phyloP scores from a whole-genome alignment of 2,888 invertebrate species.

The Agrochola circellaris region DNA sequence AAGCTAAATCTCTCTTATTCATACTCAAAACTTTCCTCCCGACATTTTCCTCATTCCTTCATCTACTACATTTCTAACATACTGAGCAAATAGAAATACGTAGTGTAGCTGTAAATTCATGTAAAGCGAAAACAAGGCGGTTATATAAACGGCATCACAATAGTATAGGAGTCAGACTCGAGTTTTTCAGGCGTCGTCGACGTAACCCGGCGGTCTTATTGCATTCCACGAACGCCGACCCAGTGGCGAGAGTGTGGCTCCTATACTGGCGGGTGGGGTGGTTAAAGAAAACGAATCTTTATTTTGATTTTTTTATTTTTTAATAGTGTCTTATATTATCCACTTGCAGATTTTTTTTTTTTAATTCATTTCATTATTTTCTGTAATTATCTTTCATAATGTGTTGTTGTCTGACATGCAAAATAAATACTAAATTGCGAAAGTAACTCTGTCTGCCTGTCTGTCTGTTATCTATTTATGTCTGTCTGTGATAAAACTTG shows the following conservation, averaged over 20 bases:
- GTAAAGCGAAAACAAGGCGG: slow-evolving; percentile 46
- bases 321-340: too few species aligned
- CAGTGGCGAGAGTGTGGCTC: slow-evolving; percentile 57
- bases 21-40: not conserved
- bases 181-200: slow-evolving; percentile 67
- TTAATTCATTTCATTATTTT: too few species aligned
- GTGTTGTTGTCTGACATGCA: too few species aligned
- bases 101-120: slow-evolving; percentile 36
- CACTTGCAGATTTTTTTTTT: too few species aligned
- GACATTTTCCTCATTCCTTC: not conserved
- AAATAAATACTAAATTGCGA: too few species aligned
- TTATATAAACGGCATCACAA: slow-evolving; percentile 57
- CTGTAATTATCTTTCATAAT: too few species aligned
- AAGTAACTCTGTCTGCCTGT: too few species aligned
- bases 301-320: too few species aligned
- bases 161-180: slow-evolving; percentile 65
- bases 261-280: slow-evolving; percentile 3
- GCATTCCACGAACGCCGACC: slow-evolving; percentile 69
- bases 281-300: not conserved
- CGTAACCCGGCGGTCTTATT: slow-evolving; percentile 71
- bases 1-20: too few species aligned
- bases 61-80: not conserved
- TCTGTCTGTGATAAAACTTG: too few species aligned
- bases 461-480: too few species aligned
- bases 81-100: slow-evolving; percentile 16